A percentile compares a stretch with the other conserved stretches of the same genome.
Conservation (phyloP, 2,113 vertebrate species). For the Onychostruthus taczanowskii region DNA sequence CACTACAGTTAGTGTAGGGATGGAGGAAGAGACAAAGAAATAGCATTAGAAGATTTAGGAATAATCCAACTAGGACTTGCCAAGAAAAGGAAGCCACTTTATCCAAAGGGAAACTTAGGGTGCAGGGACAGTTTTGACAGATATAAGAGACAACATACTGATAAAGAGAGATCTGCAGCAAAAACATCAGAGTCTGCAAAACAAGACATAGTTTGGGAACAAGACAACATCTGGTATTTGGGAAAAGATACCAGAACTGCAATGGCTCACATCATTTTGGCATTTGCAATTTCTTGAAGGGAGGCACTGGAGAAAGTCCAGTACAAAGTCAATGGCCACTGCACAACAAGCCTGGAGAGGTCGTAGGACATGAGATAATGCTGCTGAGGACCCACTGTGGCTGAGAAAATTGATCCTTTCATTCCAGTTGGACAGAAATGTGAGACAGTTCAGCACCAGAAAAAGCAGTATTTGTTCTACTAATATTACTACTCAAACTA, state of each 20-base stretch:
- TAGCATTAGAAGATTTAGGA: background rate
- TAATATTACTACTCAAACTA: background rate
- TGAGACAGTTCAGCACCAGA: background rate
- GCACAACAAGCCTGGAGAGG: background rate
- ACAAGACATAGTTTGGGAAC: background rate
- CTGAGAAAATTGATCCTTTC: background rate
- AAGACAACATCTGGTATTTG: constrained; percentile 5
- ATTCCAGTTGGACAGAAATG: background rate
- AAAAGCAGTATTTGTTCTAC: background rate
- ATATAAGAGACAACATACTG: background rate
- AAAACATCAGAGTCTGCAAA: background rate
- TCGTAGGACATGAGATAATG: background rate
- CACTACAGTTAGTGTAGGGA: too few relatives aligned
- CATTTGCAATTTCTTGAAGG: background rate
- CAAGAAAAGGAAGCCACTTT: background rate
- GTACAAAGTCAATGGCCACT: background rate
- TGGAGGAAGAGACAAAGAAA: background rate
- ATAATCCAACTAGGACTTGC: background rate
- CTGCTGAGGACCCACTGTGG: background rate
- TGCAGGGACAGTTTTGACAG: background rate
- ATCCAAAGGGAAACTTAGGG: background rate
- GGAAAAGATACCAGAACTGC: constrained; percentile 17
- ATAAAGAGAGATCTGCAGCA: background rate
- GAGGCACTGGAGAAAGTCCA: constrained; percentile 3
- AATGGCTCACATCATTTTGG: constrained; percentile 13